These are phyloP conservation scores for Yponomeuta cagnagella DNA, from an alignment of 2,888 invertebrate species.

Conservation along the genomic window DNA sequence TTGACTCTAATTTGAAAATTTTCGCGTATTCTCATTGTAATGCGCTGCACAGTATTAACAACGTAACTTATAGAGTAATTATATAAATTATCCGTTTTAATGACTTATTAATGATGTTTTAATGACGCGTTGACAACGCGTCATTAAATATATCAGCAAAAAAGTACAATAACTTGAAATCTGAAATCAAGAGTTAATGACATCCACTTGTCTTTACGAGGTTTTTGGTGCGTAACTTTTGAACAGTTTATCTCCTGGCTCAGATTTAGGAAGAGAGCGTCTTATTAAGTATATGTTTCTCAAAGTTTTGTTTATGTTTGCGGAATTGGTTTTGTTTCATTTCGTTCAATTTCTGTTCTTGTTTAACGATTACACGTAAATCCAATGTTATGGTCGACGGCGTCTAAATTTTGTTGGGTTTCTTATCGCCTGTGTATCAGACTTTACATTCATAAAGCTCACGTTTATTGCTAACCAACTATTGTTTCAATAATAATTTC, in stretches of 20 bases:
- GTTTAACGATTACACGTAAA: background rate
- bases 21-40: background rate
- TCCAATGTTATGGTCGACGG: background rate
- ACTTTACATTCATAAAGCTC: constrained; percentile 6
- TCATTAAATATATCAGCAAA: background rate
- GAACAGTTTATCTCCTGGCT: background rate
- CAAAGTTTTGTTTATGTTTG: background rate
- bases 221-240: background rate
- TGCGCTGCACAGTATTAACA: background rate
- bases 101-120: background rate
- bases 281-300: background rate
- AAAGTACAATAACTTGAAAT: constrained; percentile 9
- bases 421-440: constrained; percentile 2
- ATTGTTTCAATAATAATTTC: constrained; percentile 10
- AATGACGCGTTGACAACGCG: background rate
- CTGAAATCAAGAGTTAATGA: constrained; percentile 7
- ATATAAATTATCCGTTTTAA: background rate
- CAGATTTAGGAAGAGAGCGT: background rate
- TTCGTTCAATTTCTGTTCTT: background rate
- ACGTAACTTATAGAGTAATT: background rate
- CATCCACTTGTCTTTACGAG: constrained; percentile 4
- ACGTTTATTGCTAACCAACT: background rate
- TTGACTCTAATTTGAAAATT: background rate
- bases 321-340: background rate
- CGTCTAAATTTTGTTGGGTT: background rate